These are phyloP conservation scores for Leptinotarsa rubiginosa DNA, from an alignment of 2,888 invertebrate genomes.

Conservation along the genomic window DNA sequence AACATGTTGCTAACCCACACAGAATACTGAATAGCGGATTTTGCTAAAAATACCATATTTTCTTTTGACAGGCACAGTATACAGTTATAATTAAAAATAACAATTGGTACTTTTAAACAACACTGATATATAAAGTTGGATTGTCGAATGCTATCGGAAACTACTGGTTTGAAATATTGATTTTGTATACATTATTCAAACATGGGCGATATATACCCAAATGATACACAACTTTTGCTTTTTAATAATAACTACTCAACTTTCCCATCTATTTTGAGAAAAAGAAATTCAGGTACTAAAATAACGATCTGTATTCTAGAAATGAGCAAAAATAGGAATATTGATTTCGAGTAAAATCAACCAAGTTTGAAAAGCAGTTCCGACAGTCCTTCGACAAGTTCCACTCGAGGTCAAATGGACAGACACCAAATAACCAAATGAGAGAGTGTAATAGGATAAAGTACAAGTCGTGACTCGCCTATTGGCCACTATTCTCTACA, in stretches of 20 bases:
- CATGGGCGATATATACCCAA: not conserved
- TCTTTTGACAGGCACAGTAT: slow-evolving; percentile 64
- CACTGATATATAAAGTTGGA: slow-evolving; percentile 59
- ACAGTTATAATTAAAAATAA: slow-evolving; percentile 59
- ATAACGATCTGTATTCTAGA: no score
- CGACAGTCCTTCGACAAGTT: slow-evolving; percentile 3
- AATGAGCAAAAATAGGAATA: no score
- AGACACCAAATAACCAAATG: slow-evolving; percentile 59
- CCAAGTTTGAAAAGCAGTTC: not conserved
- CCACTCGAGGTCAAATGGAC: slow-evolving; percentile 36
- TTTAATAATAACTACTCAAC: not conserved
- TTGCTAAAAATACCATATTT: slow-evolving; percentile 59
- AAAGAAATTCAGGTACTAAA: not conserved
- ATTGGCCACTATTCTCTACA: slow-evolving; percentile 64
- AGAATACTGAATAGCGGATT: slow-evolving; percentile 64
- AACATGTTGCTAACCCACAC: slow-evolving; percentile 58
- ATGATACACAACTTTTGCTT: not conserved
- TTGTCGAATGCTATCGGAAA: slow-evolving; percentile 28
- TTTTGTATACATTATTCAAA: no score
- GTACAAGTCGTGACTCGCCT: slow-evolving; percentile 58
- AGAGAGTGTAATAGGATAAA: slow-evolving; percentile 59
- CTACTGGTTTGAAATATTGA: not conserved
- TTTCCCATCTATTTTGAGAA: not conserved
- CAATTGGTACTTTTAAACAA: slow-evolving; percentile 63
- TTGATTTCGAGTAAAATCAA: not conserved